Conservation (phyloP, 2,888 invertebrate genomes). For the Operophtera brumata region DNA sequence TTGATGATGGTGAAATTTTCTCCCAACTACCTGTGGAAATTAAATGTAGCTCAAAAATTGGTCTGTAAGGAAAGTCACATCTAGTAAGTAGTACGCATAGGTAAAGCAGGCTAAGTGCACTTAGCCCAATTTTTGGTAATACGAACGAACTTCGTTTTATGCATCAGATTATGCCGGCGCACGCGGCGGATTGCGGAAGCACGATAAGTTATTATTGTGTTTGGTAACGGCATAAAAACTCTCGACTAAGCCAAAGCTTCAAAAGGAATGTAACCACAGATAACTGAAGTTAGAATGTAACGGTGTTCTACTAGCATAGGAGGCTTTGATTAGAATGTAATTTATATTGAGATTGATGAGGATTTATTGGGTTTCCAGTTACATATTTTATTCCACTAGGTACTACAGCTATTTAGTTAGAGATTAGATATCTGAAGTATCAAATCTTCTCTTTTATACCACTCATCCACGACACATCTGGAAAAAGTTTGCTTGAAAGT, state of each 20-base stretch:
- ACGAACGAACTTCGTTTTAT: not conserved
- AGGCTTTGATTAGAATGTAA: not conserved
- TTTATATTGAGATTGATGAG: not conserved
- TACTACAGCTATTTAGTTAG: too few species aligned
- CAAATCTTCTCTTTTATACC: too few species aligned
- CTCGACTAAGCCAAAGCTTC: not conserved
- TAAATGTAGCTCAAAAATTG: too few species aligned
- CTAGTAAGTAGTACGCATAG: not conserved
- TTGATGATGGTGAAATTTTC: too few species aligned
- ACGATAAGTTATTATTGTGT: constrained; percentile 4
- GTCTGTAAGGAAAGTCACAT: too few species aligned
- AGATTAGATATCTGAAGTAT: too few species aligned
- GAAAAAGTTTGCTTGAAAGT: too few species aligned
- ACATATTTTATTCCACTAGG: not conserved
- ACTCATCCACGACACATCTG: too few species aligned
- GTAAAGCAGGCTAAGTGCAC: constrained; percentile 1
- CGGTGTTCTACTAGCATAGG: constrained; percentile 2
- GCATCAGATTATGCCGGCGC: constrained; percentile 5
- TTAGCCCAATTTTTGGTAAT: constrained; percentile 8
- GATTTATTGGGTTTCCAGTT: not conserved
- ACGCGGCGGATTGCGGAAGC: constrained; percentile 6
- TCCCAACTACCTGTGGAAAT: too few species aligned
- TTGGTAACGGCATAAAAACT: constrained; percentile 11
- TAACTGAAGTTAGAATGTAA: constrained; percentile 5
- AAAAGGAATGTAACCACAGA: not conserved